Conservation (phyloP, 1,140 invertebrate genomes). For the Contarinia nasturtii region DNA sequence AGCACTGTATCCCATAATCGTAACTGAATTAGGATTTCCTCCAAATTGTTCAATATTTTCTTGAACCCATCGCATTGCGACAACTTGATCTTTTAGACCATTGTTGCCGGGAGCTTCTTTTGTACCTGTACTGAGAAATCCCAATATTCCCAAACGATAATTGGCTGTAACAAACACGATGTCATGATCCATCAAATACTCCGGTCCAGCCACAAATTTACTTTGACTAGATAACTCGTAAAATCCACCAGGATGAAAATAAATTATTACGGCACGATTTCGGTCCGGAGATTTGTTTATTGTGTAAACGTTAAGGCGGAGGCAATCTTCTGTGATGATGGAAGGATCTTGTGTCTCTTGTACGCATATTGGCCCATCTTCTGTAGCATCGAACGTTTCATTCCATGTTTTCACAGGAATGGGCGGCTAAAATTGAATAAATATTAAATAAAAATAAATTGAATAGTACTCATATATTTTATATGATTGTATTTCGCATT, state of each 20-base stretch:
- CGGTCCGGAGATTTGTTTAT: no score
- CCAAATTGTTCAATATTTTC: constrained; percentile 52
- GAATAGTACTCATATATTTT: not conserved
- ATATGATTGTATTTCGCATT: not conserved
- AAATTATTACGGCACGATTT: constrained; percentile 40
- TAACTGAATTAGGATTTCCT: constrained; percentile 49
- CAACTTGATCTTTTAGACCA: constrained; percentile 56
- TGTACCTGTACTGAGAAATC: constrained; percentile 45
- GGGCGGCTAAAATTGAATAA: constrained; percentile 28
- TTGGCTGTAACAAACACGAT: constrained; percentile 49
- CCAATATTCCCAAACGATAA: constrained; percentile 42
- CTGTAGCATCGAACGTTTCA: constrained; percentile 30
- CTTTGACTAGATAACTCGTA: constrained; percentile 28
- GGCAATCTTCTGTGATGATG: constrained; percentile 42
- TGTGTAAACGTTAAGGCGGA: constrained; percentile 46
- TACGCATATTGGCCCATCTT: constrained; percentile 34
- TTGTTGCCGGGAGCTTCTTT: constrained; percentile 44
- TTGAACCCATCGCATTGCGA: constrained; percentile 50
- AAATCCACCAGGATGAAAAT: constrained; percentile 33
- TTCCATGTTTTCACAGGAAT: constrained; percentile 31
- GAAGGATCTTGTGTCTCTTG: constrained; percentile 17
- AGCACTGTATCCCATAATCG: constrained; percentile 47
- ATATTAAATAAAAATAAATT: not conserved
- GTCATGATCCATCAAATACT: constrained; percentile 41
- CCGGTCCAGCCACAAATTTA: constrained; percentile 31